Conservation (phyloP, 2,888 invertebrate genomes). For the Leptopterna dolabrata region DNA sequence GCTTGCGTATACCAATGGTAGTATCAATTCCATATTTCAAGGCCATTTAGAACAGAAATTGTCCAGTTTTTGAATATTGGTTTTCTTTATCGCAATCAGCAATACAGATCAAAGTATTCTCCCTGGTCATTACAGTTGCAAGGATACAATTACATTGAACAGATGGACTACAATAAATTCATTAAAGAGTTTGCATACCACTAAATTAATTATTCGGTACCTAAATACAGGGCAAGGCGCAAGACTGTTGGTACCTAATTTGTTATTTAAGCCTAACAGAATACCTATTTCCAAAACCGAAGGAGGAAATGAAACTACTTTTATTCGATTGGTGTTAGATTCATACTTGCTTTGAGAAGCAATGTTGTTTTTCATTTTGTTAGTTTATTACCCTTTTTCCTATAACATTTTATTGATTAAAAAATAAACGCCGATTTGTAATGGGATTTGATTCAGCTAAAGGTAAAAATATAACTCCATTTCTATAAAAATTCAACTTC, state of each 20-base stretch:
- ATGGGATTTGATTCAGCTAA: background rate
- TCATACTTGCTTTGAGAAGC: constrained; percentile 17
- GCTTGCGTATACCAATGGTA: too few relatives aligned
- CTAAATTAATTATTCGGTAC: background rate
- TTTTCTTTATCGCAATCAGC: background rate
- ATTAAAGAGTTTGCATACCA: background rate
- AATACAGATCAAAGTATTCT: background rate
- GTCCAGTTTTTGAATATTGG: background rate
- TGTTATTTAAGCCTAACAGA: background rate
- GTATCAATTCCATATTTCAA: background rate
- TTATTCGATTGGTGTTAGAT: constrained; percentile 34
- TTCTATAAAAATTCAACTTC: constrained; percentile 31
- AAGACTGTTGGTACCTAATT: background rate
- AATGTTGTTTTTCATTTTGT: background rate
- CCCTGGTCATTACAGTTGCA: background rate
- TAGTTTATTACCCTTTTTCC: constrained; percentile 7
- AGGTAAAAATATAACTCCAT: constrained; percentile 37
- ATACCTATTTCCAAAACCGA: background rate
- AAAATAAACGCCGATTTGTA: constrained; percentile 9
- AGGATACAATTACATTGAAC: background rate
- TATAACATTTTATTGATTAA: background rate
- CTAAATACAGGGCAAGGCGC: background rate
- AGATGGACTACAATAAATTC: background rate
- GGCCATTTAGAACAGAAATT: background rate
- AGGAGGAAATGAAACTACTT: background rate